Percentiles rank a stretch among this genome's conserved stretches.
Evolutionary conservation across 2,113 vertebrate species (phyloP).

Genomic region (Haliaeetus leucogaster): DNA sequence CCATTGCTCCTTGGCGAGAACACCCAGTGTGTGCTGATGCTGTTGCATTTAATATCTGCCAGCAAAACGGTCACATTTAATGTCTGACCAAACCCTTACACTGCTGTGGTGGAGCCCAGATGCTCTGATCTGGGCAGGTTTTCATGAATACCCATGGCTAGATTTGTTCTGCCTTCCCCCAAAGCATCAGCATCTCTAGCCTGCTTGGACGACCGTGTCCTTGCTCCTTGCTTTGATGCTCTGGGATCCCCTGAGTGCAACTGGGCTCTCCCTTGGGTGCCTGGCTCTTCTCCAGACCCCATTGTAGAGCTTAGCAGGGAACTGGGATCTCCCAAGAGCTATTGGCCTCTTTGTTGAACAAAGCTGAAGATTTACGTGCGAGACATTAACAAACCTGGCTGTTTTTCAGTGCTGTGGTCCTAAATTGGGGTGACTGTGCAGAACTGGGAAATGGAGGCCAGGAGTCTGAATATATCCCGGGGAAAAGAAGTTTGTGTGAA

Average conservation of each 20-base stretch:
- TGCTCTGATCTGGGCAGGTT: background rate
- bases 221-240: background rate
- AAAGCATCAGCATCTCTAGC: background rate
- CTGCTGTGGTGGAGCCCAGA: background rate
- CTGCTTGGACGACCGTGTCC: background rate
- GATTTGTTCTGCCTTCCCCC: background rate
- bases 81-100: background rate
- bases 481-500: background rate
- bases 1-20: background rate
- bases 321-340: background rate
- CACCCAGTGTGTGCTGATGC: background rate
- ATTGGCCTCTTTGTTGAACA: background rate
- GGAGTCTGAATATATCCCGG: background rate
- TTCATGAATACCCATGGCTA: background rate
- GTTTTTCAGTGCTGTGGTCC: background rate
- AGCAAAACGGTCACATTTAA: background rate
- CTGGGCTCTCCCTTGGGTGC: accelerated
- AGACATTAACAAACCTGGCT: background rate
- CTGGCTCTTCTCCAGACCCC: background rate
- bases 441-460: background rate
- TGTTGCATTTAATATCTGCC: background rate
- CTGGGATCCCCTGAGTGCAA: background rate
- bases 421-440: background rate
- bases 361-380: background rate
- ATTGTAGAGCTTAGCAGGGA: background rate